Conservation (phyloP, 2,113 vertebrate species). For the Lathamus discolor region DNA sequence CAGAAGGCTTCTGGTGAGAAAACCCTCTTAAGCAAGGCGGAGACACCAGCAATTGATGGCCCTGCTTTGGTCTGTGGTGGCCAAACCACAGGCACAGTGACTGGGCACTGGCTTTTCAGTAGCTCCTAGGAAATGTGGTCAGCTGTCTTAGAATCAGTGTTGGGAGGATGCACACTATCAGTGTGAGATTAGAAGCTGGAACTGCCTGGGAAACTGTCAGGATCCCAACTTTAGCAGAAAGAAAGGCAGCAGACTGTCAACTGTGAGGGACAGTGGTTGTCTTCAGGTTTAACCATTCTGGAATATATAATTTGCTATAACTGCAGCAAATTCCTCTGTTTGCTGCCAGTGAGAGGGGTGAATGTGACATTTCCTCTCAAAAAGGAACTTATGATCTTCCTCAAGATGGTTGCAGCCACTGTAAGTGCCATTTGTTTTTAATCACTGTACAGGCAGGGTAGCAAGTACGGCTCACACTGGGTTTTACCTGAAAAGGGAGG, state of each 20-base stretch:
- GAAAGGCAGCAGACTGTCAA: neutral
- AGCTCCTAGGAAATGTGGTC: accelerated
- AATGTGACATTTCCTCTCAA: neutral
- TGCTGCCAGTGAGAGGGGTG: neutral
- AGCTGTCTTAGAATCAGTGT: accelerated
- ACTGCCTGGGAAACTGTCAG: neutral
- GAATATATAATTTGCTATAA: neutral
- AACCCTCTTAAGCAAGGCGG: neutral
- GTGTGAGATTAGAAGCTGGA: neutral
- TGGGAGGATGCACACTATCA: accelerated
- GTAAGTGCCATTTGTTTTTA: neutral
- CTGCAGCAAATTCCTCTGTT: neutral
- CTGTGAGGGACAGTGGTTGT: neutral
- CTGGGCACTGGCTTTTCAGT: neutral
- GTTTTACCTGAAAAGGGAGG: neutral
- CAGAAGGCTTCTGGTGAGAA: neutral
- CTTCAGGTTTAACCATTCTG: neutral
- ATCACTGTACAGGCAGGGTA: neutral
- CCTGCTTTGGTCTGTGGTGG: neutral
- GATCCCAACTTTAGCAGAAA: neutral
- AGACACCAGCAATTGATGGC: accelerated
- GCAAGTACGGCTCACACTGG: neutral
- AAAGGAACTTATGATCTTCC: neutral
- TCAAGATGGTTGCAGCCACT: neutral
- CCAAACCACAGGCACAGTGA: neutral